These are phyloP conservation scores for Antrozous pallidus DNA, from an alignment of 2,797 vertebrate genomes.

Conservation along the genomic window DNA sequence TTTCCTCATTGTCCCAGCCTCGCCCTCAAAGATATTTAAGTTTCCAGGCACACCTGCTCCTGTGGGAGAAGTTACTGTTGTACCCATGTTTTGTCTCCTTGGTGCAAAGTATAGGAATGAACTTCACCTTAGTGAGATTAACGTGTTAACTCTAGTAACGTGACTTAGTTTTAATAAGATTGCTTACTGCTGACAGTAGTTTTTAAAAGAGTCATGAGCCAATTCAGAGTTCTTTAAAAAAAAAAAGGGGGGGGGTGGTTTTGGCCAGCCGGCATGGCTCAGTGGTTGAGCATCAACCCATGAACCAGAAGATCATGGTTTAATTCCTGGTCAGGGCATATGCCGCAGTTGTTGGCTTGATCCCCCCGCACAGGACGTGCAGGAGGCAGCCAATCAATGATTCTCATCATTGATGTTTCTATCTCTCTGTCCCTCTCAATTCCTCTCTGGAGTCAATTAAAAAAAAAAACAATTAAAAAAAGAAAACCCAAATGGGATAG, in stretches of 20 bases:
- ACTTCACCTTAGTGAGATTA: not conserved
- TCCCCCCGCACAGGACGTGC: no score
- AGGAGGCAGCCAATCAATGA: no score
- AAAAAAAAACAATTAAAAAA: not conserved
- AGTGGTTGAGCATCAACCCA: no score
- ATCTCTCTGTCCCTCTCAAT: no score
- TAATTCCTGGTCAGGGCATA: no score
- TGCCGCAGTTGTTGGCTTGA: no score
- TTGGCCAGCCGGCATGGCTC: no score
- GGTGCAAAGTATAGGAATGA: not conserved
- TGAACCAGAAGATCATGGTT: no score
- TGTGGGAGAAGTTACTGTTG: not conserved
- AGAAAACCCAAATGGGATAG: not conserved
- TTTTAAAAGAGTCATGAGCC: not conserved
- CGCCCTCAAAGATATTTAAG: not conserved
- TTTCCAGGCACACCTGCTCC: not conserved
- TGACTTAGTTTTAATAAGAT: constrained; percentile 29
- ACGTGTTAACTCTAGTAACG: not conserved
- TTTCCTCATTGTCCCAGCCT: not conserved
- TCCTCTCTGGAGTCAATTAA: no score
- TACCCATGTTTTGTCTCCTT: not conserved
- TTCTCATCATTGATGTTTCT: no score
- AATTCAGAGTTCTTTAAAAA: not conserved
- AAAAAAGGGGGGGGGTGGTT: not conserved
- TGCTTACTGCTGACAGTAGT: not conserved